Conservation (phyloP, 2,888 invertebrate species). For the Geophilus truncorum region DNA sequence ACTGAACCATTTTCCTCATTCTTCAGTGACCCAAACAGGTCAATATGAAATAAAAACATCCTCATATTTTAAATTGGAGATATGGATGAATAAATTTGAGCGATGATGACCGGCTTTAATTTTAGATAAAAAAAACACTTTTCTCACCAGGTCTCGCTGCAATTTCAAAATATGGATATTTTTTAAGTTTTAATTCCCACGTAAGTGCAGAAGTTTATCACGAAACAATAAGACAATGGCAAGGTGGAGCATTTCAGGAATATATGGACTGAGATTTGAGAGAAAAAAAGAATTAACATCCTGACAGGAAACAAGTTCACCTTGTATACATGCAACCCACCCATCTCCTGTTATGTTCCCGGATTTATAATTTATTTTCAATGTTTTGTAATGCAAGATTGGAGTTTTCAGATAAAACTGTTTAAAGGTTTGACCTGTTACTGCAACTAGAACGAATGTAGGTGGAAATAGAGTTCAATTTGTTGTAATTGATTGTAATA, state of each 20-base stretch:
- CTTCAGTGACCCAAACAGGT: not conserved
- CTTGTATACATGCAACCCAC: not conserved
- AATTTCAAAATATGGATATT: not conserved
- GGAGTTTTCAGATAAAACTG: not conserved
- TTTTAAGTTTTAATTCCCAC: not conserved
- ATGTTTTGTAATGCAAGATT: not conserved
- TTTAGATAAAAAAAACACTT: too few relatives aligned
- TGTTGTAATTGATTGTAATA: too few relatives aligned
- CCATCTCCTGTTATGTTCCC: not conserved
- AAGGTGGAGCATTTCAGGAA: not conserved
- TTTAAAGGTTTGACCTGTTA: not conserved
- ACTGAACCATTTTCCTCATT: not conserved
- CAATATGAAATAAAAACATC: not conserved
- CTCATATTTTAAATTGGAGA: not conserved
- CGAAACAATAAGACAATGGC: not conserved
- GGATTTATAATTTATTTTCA: not conserved
- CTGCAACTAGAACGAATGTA: not conserved
- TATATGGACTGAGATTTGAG: not conserved
- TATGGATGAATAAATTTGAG: too few relatives aligned
- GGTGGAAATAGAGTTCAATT: too few relatives aligned
- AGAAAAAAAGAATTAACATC: not conserved
- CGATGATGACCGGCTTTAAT: too few relatives aligned
- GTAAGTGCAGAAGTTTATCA: too few relatives aligned
- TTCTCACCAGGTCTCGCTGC: too few relatives aligned
- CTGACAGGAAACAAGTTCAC: not conserved